Evolutionary conservation across 1,140 invertebrate genomes (phyloP).

Genomic region (Epicauta chinensis): DNA sequence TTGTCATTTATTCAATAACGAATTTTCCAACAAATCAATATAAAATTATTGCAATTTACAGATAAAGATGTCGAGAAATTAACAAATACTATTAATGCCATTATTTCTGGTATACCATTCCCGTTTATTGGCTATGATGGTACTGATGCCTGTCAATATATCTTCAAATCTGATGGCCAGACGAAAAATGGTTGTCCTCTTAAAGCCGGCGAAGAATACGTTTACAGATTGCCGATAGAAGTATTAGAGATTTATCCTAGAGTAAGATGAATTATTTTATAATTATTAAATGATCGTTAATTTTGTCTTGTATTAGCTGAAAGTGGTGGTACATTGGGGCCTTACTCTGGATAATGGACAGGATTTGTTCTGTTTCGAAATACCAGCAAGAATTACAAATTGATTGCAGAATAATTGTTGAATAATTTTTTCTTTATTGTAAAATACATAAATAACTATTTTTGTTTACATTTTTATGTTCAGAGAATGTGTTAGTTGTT

Average conservation of each 20-base stretch:
- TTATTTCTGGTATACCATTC: constrained; percentile 53
- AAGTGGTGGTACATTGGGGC: constrained; percentile 56
- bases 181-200: constrained; percentile 58
- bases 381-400: constrained; percentile 55
- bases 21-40: background rate
- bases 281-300: background rate
- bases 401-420: constrained; percentile 9
- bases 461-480: no score
- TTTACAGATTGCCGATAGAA: constrained; percentile 63
- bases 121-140: constrained; percentile 72
- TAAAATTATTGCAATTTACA: constrained; percentile 37
- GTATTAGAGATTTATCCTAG: constrained; percentile 61
- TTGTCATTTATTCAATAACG: constrained; percentile 21
- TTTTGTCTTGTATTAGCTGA: constrained; percentile 38
- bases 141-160: constrained; percentile 57
- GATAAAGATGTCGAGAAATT: constrained; percentile 45
- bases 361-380: constrained; percentile 58
- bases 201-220: constrained; percentile 55
- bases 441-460: no score
- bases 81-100: constrained; percentile 53
- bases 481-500: no score
- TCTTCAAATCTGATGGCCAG: constrained; percentile 50
- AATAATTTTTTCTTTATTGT: no score
- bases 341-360: constrained; percentile 43
- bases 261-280: constrained; percentile 40